Evolutionary conservation across 2,113 vertebrate genomes (phyloP).

Genomic region (Sinocyclocheilus anophthalmus): DNA sequence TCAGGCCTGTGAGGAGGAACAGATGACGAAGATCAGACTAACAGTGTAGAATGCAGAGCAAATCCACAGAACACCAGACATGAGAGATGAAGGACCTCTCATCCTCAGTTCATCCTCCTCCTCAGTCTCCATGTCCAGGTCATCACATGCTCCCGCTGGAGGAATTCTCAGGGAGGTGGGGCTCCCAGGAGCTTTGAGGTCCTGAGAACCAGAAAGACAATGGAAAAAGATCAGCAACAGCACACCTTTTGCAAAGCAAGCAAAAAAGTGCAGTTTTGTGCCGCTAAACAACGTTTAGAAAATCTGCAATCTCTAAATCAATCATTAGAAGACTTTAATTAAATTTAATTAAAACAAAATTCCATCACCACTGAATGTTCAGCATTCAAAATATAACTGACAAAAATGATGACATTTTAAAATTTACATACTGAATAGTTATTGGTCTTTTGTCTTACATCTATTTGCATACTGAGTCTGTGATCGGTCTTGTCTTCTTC

Average conservation of each 20-base stretch:
- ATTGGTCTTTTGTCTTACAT: neutral
- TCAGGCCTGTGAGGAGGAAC: constrained; percentile 81
- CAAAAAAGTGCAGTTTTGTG: neutral
- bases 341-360: neutral
- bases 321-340: too few relatives aligned
- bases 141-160: constrained; percentile 83
- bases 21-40: neutral
- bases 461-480: neutral
- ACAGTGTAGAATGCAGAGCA: neutral
- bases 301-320: neutral
- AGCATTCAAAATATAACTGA: neutral
- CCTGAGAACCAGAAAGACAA: constrained; percentile 63
- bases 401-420: neutral
- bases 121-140: constrained; percentile 91
- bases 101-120: constrained; percentile 89
- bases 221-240: neutral
- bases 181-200: constrained; percentile 82
- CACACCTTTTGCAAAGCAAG: neutral
- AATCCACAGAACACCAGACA: neutral
- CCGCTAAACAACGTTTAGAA: neutral
- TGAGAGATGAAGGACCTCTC: constrained; percentile 80
- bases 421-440: neutral
- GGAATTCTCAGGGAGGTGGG: constrained; percentile 86
- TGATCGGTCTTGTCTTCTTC: neutral
- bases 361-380: neutral